Conservation (phyloP, 2,797 vertebrate genomes). For the Pantherophis vulpinus region DNA sequence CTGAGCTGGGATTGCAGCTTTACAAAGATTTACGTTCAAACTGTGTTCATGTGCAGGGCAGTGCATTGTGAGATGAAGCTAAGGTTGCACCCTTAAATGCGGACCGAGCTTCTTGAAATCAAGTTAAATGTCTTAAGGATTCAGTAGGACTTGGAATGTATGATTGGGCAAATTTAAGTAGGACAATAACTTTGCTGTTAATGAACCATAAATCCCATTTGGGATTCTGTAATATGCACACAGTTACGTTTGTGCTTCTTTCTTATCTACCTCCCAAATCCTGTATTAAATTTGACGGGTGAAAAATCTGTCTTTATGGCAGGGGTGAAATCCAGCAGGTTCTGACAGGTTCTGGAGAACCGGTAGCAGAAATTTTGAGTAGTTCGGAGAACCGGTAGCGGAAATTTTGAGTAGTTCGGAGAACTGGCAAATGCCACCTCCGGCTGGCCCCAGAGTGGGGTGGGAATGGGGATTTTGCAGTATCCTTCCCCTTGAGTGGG, state of each 20-base stretch:
- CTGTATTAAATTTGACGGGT: no score
- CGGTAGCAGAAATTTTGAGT: no score
- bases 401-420: no score
- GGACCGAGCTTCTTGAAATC: neutral
- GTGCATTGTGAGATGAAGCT: constrained; percentile 15
- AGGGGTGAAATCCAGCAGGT: no score
- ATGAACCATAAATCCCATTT: neutral
- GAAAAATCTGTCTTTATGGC: no score
- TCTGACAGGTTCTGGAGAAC: no score
- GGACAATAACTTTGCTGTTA: neutral
- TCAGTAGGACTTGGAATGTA: neutral
- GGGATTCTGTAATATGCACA: neutral
- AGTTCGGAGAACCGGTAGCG: no score
- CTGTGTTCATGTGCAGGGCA: constrained; percentile 31
- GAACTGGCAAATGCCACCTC: no score
- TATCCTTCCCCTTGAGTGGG: no score
- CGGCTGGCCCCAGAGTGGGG: no score
- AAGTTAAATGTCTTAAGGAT: neutral
- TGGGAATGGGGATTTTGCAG: no score
- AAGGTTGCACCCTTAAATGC: neutral
- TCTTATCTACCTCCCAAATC: neutral
- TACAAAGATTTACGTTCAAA: constrained; percentile 24
- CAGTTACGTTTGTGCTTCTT: neutral
- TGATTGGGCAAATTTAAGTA: neutral
- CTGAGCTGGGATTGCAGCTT: constrained; percentile 35